Evolutionary conservation across 1,140 invertebrate genomes (phyloP), one percentile per base, ranked within the genome.

Genomic region (Antheraea mylitta): DNA sequence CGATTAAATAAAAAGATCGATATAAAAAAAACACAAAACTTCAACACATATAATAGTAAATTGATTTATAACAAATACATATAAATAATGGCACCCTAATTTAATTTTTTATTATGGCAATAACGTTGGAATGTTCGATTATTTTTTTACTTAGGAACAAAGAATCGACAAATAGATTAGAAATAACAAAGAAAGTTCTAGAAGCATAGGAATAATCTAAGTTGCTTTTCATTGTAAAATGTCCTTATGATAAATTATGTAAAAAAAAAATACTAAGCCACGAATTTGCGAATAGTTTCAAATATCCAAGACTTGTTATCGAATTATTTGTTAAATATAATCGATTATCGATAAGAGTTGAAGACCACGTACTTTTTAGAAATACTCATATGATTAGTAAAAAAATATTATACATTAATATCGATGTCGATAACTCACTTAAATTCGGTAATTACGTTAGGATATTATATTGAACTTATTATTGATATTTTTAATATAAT

Each of bases 101-200:
- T 53, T 53, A 11, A 16, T 53, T 2, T 53, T 53, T 16, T 16
- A 53, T 53, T 53, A 53, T 53, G 45, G 45, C 45, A 53, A 53
- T 53, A 53, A 53, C 45, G 45, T 53, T 53, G 45, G 45, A 53
- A 53, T 53, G 45, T 53, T 53, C 45, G 6, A 53, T 53, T 53
- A 9, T 11, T 53, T 53, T n/a, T 53, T 53, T 53, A 13, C 45
- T 53, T 53, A 53, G 45, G 45, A 53, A 53, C 45, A 53, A 53
- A 53, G 13, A 53, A 13, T 53, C 45, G 11, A 53, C 13, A 53
- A 53, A 53, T 13, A 53, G 1, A 53, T 53, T 6, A 13, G 13
- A 16, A 53, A 53, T 6, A 53, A 13, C 4, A 2, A 10, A 53
- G 45, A 2, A 53, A 53, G 16, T 53, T 53, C 16, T 53, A 53